These are phyloP conservation scores for Chanos chanos DNA, from an alignment of 2,797 vertebrate species.

Conservation along the genomic window DNA sequence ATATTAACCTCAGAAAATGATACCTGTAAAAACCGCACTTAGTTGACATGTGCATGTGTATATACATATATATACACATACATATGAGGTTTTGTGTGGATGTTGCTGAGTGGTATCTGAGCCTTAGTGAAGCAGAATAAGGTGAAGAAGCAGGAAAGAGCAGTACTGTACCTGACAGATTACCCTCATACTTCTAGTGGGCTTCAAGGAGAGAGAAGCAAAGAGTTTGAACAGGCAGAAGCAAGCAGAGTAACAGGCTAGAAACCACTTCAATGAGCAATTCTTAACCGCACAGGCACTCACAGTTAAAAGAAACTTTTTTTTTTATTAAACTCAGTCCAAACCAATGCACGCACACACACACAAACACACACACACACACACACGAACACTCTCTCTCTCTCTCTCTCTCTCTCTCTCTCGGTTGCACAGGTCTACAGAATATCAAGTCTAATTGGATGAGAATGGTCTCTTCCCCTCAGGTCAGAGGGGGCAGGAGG, in stretches of 20 bases:
- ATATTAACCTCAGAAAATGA: too few relatives aligned
- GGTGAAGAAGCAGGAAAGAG: constrained; percentile 76
- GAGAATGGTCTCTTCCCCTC: too few relatives aligned
- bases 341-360: too few relatives aligned
- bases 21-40: too few relatives aligned
- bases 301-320: not conserved
- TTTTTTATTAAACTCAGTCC: too few relatives aligned
- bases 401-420: too few relatives aligned
- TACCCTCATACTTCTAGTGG: constrained; percentile 99
- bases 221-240: constrained; percentile 84
- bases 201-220: constrained; percentile 80
- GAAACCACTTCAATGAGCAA: constrained; percentile 40
- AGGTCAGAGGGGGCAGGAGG: too few relatives aligned
- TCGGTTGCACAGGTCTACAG: too few relatives aligned
- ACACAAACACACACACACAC: too few relatives aligned
- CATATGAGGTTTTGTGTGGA: constrained; percentile 53
- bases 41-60: too few relatives aligned
- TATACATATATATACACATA: constrained; percentile 23
- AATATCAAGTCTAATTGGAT: too few relatives aligned
- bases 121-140: constrained; percentile 67
- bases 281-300: not conserved
- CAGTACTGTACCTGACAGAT: constrained; percentile 98
- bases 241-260: constrained; percentile 68
- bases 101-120: constrained; percentile 65
- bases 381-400: too few relatives aligned